phyloP scores from a whole-genome alignment of 2,888 invertebrate species.

The Epirrhoe alternata region DNA sequence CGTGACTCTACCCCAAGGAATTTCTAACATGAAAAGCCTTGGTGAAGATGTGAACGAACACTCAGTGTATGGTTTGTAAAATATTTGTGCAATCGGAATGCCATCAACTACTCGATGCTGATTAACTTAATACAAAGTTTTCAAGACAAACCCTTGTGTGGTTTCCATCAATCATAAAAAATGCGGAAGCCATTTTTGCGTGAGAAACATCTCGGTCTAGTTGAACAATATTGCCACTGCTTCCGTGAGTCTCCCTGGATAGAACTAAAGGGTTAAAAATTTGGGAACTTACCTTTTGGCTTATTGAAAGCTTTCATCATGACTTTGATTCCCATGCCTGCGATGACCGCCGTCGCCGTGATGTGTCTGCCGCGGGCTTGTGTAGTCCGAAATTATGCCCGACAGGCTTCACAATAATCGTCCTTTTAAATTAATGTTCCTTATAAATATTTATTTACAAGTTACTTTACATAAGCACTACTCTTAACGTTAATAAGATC shows the following conservation, averaged over 20 bases:
- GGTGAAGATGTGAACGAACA: background rate
- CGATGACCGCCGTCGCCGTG: constrained; percentile 78
- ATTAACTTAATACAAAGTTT: background rate
- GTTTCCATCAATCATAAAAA: constrained; percentile 20
- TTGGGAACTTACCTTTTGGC: constrained; percentile 88
- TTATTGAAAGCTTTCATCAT: constrained; percentile 94
- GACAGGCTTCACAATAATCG: constrained; percentile 46
- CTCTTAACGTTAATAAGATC: constrained; percentile 70
- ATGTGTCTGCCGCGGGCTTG: constrained; percentile 61
- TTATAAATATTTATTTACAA: constrained; percentile 59
- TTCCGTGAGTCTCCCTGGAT: background rate
- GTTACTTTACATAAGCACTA: constrained; percentile 47
- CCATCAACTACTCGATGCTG: background rate
- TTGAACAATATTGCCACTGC: background rate
- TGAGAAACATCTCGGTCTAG: constrained; percentile 1
- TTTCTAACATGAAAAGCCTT: background rate
- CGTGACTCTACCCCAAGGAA: background rate
- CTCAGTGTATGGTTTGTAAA: background rate
- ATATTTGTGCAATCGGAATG: background rate
- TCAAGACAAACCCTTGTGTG: constrained; percentile 9
- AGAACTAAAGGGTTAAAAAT: background rate
- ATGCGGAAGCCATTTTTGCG: constrained; percentile 14
- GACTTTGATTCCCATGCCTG: constrained; percentile 94
- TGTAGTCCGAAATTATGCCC: constrained; percentile 56
- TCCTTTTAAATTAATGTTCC: constrained; percentile 40